Percentiles rank a stretch among this genome's conserved stretches.
Evolutionary conservation across 37 sponge, comb jelly and placozoan species (phyloP).

Genomic region (Halisarca cf. caerulea): DNA sequence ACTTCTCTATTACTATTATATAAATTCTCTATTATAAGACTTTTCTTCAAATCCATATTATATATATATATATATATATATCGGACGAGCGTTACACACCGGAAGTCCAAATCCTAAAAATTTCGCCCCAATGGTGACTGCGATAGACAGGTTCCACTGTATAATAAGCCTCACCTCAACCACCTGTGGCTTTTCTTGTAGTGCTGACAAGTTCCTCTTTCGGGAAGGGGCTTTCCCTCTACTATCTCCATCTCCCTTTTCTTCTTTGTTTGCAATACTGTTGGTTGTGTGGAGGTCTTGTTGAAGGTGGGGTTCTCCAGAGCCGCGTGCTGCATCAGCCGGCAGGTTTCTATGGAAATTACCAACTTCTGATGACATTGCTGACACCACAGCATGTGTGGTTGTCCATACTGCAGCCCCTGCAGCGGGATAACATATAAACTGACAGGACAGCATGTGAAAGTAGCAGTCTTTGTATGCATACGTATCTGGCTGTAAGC

Average conservation of each 20-base stretch:
- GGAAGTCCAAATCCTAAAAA: too few relatives aligned
- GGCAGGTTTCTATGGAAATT: slow-evolving; percentile 17
- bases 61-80: too few relatives aligned
- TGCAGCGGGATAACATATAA: background rate
- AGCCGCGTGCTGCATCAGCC: slow-evolving; percentile 54
- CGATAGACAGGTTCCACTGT: too few relatives aligned
- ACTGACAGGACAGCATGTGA: background rate
- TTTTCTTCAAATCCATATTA: too few relatives aligned
- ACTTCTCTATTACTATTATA: too few relatives aligned
- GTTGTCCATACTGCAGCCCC: slow-evolving; percentile 55
- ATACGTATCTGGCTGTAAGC: background rate
- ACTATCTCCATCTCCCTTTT: slow-evolving; percentile 10
- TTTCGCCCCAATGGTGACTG: too few relatives aligned
- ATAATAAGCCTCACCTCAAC: slow-evolving; percentile 76
- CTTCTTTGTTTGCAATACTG: background rate
- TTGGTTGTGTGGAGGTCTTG: background rate
- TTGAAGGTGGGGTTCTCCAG: background rate
- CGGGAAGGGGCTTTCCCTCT: slow-evolving; percentile 72
- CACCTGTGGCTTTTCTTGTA: slow-evolving; percentile 86
- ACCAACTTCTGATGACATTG: slow-evolving; percentile 52
- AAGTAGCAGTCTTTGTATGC: too few relatives aligned
- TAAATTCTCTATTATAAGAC: too few relatives aligned
- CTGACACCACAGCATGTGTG: slow-evolving; percentile 43
- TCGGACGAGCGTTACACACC: too few relatives aligned
- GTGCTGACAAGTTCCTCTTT: slow-evolving; percentile 68